phyloP scores from a whole-genome alignment of 1,140 invertebrate genomes.

The Eumaeus atala region DNA sequence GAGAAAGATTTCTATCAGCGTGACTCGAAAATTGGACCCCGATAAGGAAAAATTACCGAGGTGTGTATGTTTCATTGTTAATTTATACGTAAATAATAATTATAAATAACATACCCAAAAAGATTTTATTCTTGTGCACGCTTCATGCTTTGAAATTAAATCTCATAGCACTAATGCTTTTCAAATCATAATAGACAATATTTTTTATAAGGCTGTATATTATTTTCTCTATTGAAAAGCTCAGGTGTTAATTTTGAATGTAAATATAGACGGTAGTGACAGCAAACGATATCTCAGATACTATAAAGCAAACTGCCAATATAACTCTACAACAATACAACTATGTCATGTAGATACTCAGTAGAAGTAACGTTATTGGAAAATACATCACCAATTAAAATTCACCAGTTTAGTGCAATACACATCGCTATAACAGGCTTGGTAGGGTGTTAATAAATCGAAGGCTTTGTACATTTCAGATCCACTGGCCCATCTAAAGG shows the following conservation, averaged over 20 bases:
- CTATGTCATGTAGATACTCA: constrained; percentile 18
- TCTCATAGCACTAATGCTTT: constrained; percentile 69
- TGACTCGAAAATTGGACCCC: constrained; percentile 56
- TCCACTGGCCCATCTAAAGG: constrained; percentile 66
- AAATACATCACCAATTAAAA: background rate
- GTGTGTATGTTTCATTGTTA: constrained; percentile 57
- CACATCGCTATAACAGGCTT: background rate
- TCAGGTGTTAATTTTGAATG: background rate
- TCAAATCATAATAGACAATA: constrained; percentile 25
- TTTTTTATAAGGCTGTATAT: constrained; percentile 19
- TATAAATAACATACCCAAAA: constrained; percentile 60
- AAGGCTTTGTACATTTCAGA: constrained; percentile 46
- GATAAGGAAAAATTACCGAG: constrained; percentile 59
- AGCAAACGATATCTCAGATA: background rate
- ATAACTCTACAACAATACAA: constrained; percentile 21
- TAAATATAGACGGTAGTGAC: constrained; percentile 2
- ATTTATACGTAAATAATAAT: constrained; percentile 65
- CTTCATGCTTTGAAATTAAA: constrained; percentile 66
- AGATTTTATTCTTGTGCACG: constrained; percentile 67
- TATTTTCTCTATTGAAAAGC: constrained; percentile 1
- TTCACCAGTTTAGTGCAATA: constrained; percentile 2
- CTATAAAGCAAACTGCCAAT: constrained; percentile 9
- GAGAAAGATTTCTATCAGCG: constrained; percentile 66
- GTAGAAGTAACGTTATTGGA: constrained; percentile 23
- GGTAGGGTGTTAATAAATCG: constrained; percentile 15